Evolutionary conservation across 1,140 invertebrate species (phyloP).

Genomic region (Venustaconcha ellipsiformis): DNA sequence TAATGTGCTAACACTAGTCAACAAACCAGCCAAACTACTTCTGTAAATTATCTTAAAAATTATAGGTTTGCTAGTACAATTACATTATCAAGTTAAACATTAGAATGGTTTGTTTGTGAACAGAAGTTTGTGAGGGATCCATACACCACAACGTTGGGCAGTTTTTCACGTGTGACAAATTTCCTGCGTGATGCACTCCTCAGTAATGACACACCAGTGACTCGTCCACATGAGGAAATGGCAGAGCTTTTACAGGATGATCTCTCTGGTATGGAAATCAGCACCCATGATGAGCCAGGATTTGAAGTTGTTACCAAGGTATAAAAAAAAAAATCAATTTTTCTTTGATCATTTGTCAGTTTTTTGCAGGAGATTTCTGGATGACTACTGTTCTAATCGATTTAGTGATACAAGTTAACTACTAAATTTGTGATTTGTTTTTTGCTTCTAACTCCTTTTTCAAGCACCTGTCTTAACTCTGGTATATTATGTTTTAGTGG

Average conservation of each 20-base stretch:
- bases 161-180: conserved; percentile 87
- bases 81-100: neutral
- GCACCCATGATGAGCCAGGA: conserved; percentile 68
- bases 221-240: conserved; percentile 64
- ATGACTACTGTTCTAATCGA: neutral
- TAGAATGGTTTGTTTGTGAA: conserved; percentile 71
- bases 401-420: neutral
- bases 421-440: neutral
- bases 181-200: conserved; percentile 68
- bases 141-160: conserved; percentile 83
- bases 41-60: too few relatives aligned
- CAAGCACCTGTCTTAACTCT: too few relatives aligned
- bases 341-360: neutral
- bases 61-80: too few relatives aligned
- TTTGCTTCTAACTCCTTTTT: neutral
- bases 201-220: conserved; percentile 52
- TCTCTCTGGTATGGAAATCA: conserved; percentile 70
- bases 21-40: too few relatives aligned
- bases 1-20: too few relatives aligned
- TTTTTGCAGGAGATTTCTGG: too few relatives aligned
- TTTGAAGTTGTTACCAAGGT: conserved; percentile 70
- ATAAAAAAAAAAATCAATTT: conserved; percentile 2
- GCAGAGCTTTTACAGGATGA: conserved; percentile 74
- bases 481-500: too few relatives aligned
- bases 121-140: conserved; percentile 76